Evolutionary conservation across 2,797 vertebrate genomes (phyloP).

Genomic region (Chloroceryle amazona): DNA sequence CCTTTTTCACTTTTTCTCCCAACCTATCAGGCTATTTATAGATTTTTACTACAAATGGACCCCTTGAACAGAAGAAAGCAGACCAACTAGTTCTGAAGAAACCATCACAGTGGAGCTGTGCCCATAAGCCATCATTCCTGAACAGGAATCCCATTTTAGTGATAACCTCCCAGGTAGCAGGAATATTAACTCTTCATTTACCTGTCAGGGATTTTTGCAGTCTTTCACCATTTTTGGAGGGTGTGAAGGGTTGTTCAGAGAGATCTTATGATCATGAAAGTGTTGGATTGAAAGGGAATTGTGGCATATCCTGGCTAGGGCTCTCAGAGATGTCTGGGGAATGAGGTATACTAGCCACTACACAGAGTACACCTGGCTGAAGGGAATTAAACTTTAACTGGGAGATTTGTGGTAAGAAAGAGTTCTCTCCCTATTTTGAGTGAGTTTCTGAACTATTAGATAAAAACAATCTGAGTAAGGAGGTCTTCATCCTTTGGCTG

Average conservation of each 20-base stretch:
- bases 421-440: not conserved
- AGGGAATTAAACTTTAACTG: not conserved
- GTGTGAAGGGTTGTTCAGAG: not conserved
- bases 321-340: not conserved
- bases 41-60: conserved; percentile 32
- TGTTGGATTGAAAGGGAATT: not conserved
- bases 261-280: not conserved
- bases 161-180: conserved; percentile 18
- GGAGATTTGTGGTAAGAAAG: not conserved
- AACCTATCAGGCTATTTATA: conserved; percentile 35
- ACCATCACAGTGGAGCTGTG: not conserved
- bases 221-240: not conserved
- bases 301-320: not conserved
- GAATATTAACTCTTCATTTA: conserved; percentile 38
- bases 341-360: not conserved
- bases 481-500: not conserved
- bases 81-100: not conserved
- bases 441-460: not conserved
- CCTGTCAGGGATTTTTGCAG: not conserved
- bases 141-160: not conserved
- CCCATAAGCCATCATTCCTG: not conserved
- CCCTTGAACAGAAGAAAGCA: not conserved
- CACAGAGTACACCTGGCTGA: not conserved
- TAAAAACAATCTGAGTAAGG: not conserved
- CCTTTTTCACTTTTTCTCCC: conserved; percentile 4